A percentile compares a stretch with the other conserved stretches of the same genome.
phyloP scores from a whole-genome alignment of 2,888 invertebrate species.

The Lingula anatina region DNA sequence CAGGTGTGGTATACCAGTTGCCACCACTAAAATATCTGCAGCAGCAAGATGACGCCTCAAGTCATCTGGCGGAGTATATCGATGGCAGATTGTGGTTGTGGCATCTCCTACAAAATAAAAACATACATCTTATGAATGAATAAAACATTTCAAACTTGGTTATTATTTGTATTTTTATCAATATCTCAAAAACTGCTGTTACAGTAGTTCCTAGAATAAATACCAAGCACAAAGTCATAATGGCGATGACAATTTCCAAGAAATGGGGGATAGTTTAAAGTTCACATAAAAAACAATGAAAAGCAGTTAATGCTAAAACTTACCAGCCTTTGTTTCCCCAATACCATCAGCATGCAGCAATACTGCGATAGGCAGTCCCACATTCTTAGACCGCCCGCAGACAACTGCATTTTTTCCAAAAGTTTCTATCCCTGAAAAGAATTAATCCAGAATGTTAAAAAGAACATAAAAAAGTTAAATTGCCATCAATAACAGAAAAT shows the following conservation, averaged over 20 bases:
- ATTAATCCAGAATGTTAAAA: not conserved
- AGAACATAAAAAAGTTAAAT: too few relatives aligned
- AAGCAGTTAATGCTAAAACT: too few relatives aligned
- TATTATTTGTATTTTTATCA: too few relatives aligned
- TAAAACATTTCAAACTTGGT: not conserved
- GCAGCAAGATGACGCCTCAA: conserved; percentile 65
- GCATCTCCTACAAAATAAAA: conserved; percentile 64
- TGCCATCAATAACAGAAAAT: too few relatives aligned
- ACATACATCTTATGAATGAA: too few relatives aligned
- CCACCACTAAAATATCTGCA: conserved; percentile 74
- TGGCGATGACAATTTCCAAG: too few relatives aligned
- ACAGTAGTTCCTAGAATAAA: too few relatives aligned
- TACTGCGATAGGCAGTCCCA: conserved; percentile 84
- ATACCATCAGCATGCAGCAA: conserved; percentile 59
- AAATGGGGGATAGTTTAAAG: too few relatives aligned
- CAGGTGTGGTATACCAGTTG: conserved; percentile 61
- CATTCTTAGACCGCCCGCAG: conserved; percentile 85
- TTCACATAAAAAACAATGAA: too few relatives aligned
- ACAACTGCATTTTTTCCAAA: conserved; percentile 83
- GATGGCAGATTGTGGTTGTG: conserved; percentile 84
- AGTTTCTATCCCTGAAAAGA: conserved; percentile 65
- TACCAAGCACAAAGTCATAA: too few relatives aligned
- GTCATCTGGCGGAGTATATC: conserved; percentile 76
- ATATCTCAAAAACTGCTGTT: too few relatives aligned
- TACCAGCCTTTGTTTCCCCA: conserved; percentile 56